Percentiles rank a stretch among this genome's conserved stretches.
Evolutionary conservation across 35 echinoderm and acorn worm genomes (phyloP).

Genomic region (Strongylocentrotus purpuratus): DNA sequence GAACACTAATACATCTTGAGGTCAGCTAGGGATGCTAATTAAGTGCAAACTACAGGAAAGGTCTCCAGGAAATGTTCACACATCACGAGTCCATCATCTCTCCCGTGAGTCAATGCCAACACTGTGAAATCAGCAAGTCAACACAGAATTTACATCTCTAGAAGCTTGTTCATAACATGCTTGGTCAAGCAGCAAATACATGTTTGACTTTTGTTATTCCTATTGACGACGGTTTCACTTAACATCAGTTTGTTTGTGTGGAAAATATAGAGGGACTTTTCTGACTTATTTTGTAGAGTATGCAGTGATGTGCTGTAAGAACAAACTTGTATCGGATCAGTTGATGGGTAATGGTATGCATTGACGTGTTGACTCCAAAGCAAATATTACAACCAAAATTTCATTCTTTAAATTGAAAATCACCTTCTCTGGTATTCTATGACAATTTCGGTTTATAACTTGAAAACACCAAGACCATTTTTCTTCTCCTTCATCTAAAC

Average conservation of each 20-base stretch:
- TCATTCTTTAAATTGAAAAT: neutral
- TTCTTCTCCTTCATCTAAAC: too few species aligned
- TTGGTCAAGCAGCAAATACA: slow-evolving; percentile 6
- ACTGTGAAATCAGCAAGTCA: neutral
- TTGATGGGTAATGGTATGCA: neutral
- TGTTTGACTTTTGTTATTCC: neutral
- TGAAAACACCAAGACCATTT: too few species aligned
- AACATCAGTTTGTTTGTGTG: neutral
- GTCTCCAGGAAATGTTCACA: neutral
- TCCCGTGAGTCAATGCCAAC: neutral
- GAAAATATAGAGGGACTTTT: neutral
- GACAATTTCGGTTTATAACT: too few species aligned
- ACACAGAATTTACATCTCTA: neutral
- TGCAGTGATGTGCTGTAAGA: neutral
- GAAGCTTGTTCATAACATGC: slow-evolving; percentile 27
- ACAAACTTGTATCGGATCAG: neutral
- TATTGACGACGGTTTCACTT: neutral
- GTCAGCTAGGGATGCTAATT: neutral
- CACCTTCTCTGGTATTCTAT: neutral
- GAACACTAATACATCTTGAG: neutral
- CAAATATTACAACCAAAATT: too few species aligned
- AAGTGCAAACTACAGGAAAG: neutral
- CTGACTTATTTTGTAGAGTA: neutral
- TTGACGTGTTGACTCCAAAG: too few species aligned
- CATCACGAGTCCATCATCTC: neutral